Conservation (phyloP, 2,888 invertebrate species). For the Fabriciana adippe region DNA sequence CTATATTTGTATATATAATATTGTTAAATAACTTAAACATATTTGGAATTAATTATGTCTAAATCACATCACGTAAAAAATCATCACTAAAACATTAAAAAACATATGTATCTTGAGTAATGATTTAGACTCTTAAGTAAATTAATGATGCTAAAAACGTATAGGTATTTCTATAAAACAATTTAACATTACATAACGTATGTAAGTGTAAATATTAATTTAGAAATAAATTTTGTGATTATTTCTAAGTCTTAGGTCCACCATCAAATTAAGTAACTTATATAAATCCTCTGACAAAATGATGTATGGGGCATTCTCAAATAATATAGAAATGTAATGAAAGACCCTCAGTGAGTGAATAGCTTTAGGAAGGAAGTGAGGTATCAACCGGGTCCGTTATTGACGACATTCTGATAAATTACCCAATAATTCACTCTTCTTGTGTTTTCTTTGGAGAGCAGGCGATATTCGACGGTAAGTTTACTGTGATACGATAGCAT, state of each 20-base stretch:
- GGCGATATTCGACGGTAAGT: not conserved
- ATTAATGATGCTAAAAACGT: too few relatives aligned
- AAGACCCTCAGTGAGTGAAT: constrained; percentile 14
- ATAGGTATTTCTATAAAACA: too few relatives aligned
- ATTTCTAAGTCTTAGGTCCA: not conserved
- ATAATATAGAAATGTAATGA: constrained; percentile 11
- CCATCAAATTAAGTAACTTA: not conserved
- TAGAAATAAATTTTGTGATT: too few relatives aligned
- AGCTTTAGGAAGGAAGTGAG: constrained; percentile 12
- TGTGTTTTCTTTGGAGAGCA: constrained; percentile 4
- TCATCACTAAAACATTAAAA: too few relatives aligned
- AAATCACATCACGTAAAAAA: too few relatives aligned
- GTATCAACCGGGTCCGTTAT: constrained; percentile 24
- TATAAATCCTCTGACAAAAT: constrained; percentile 9
- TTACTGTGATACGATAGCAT: not conserved
- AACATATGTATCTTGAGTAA: too few relatives aligned
- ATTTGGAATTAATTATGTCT: too few relatives aligned
- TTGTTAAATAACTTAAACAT: too few relatives aligned
- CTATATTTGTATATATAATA: too few relatives aligned
- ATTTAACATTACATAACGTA: too few relatives aligned
- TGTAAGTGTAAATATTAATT: too few relatives aligned
- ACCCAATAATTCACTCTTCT: constrained; percentile 31
- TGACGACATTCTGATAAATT: constrained; percentile 38
- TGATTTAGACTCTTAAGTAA: too few relatives aligned
- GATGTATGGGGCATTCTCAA: constrained; percentile 1